Evolutionary conservation across 2,888 invertebrate species (phyloP).

Genomic region (Polia nebulosa): DNA sequence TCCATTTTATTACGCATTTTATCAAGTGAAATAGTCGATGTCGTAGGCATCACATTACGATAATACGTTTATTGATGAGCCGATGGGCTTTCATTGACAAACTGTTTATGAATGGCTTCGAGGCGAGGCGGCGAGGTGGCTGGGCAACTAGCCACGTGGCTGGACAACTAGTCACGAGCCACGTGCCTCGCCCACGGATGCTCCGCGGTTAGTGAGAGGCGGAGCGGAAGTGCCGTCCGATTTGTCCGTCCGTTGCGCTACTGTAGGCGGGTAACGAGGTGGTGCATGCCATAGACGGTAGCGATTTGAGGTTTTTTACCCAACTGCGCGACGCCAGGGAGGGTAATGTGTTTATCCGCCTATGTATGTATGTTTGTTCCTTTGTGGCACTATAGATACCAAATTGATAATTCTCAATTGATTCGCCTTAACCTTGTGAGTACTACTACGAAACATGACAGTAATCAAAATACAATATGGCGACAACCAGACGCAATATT

Average conservation of each 20-base stretch:
- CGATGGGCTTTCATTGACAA: conserved; percentile 63
- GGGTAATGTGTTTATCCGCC: no score
- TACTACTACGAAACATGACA: no score
- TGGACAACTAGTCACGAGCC: conserved; percentile 61
- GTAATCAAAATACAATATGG: no score
- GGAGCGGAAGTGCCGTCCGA: conserved; percentile 77
- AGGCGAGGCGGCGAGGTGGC: conserved; percentile 8
- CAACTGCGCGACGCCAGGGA: no score
- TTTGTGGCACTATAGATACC: no score
- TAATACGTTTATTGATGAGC: conserved; percentile 61
- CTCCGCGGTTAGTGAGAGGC: conserved; percentile 64
- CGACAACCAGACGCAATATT: no score
- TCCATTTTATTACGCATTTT: conserved; percentile 51
- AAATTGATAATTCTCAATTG: no score
- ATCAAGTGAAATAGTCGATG: conserved; percentile 46
- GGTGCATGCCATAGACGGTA: conserved; percentile 7
- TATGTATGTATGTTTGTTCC: no score
- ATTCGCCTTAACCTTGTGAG: no score
- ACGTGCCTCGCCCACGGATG: conserved; percentile 71
- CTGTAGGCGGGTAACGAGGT: conserved; percentile 54
- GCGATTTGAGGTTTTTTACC: neutral
- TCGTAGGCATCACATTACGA: conserved; percentile 52
- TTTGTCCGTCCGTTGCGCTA: conserved; percentile 70
- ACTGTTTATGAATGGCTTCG: conserved; percentile 68
- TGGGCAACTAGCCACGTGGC: conserved; percentile 45